Conservation (phyloP, 2,113 vertebrate species). For the Macroglossus sobrinus region DNA sequence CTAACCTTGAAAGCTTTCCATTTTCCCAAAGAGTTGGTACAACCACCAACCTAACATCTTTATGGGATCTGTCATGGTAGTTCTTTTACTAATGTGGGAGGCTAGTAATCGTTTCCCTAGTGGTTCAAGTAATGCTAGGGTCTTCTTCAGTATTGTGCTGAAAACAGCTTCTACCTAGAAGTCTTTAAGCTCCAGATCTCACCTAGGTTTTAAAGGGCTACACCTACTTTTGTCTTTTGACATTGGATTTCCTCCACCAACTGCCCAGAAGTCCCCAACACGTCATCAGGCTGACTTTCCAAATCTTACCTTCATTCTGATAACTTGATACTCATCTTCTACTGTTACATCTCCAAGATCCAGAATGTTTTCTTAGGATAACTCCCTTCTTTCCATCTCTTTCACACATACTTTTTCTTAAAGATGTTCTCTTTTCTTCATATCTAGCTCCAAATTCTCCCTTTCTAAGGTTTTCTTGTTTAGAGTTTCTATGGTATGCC, state of each 20-base stretch:
- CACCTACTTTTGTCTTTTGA: background rate
- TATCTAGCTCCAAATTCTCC: background rate
- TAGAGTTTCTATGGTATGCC: background rate
- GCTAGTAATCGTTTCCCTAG: background rate
- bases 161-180: constrained; percentile 12
- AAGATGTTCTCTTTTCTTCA: background rate
- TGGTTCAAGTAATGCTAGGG: background rate
- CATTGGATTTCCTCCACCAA: background rate
- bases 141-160: background rate
- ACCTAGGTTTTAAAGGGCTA: background rate
- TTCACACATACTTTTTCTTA: background rate
- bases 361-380: background rate
- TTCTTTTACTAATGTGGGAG: background rate
- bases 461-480: background rate
- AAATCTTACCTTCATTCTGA: background rate
- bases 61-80: background rate
- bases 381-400: background rate
- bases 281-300: background rate
- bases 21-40: background rate
- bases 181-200: background rate
- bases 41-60: background rate
- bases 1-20: background rate
- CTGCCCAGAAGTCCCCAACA: background rate
- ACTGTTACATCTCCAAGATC: background rate
- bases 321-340: background rate